Conservation (phyloP, 2,113 vertebrate genomes). For the Oryzias celebensis region DNA sequence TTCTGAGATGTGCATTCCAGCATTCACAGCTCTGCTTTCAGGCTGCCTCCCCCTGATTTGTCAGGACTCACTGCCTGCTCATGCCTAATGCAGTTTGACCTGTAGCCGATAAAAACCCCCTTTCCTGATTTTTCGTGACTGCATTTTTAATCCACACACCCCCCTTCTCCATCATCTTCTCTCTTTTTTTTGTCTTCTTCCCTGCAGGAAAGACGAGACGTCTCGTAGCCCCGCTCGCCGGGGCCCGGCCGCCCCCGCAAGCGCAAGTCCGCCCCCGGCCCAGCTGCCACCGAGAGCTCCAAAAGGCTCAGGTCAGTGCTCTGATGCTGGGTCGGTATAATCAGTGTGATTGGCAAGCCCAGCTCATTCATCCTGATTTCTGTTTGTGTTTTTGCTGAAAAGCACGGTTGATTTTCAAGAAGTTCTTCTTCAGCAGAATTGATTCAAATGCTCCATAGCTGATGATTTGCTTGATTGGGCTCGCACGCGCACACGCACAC, state of each 20-base stretch:
- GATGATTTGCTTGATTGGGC: conserved; percentile 75
- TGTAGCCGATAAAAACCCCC: conserved; percentile 46
- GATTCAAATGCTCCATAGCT: conserved; percentile 69
- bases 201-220: conserved; percentile 87
- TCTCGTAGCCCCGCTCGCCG: conserved; percentile 89
- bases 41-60: conserved; percentile 49
- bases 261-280: conserved; percentile 80
- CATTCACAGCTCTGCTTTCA: conserved; percentile 42
- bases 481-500: conserved; percentile 8
- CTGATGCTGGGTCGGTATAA: conserved; percentile 59
- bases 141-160: conserved; percentile 49
- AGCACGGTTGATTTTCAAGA: conserved; percentile 72
- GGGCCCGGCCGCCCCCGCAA: conserved; percentile 93
- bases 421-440: conserved; percentile 70
- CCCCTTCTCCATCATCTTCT: conserved; percentile 15
- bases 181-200: conserved; percentile 31
- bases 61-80: conserved; percentile 45
- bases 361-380: conserved; percentile 71
- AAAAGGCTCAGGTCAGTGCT: conserved; percentile 87
- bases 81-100: conserved; percentile 62
- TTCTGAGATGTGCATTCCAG: conserved; percentile 47
- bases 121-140: conserved; percentile 37
- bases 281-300: conserved; percentile 71
- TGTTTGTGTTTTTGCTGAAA: conserved; percentile 74
- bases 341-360: conserved; percentile 72